A percentile compares a stretch with the other conserved stretches of the same genome.
Conservation (phyloP, 2,888 invertebrate species). For the Phymatocera aterrima region DNA sequence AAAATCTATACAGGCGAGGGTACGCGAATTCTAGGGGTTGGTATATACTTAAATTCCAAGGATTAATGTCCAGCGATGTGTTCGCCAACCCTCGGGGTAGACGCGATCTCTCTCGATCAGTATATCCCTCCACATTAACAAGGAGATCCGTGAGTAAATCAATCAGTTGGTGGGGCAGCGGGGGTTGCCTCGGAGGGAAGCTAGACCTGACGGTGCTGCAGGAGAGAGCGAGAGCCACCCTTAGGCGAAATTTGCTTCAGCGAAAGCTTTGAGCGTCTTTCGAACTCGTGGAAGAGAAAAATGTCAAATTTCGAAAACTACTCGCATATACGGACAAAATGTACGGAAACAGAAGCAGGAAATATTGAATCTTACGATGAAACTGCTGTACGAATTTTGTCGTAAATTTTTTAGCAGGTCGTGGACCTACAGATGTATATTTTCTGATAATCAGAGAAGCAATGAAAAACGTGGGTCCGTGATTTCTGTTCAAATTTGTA, state of each 20-base stretch:
- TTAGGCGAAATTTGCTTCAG: constrained; percentile 33
- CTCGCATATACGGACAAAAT: too few relatives aligned
- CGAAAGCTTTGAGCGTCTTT: constrained; percentile 3
- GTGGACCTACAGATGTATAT: too few relatives aligned
- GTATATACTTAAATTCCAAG: constrained; percentile 28
- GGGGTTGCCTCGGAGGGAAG: constrained; percentile 13
- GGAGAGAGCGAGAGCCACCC: constrained; percentile 4
- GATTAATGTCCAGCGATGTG: constrained; percentile 44
- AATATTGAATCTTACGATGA: too few relatives aligned
- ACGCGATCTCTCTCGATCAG: constrained; percentile 44
- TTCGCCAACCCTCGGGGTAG: constrained; percentile 30
- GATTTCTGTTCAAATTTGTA: too few relatives aligned
- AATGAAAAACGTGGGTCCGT: too few relatives aligned
- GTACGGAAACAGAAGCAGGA: too few relatives aligned
- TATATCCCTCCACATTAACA: constrained; percentile 44
- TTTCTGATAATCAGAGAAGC: too few relatives aligned
- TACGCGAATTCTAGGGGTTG: constrained; percentile 20
- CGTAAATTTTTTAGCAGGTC: too few relatives aligned
- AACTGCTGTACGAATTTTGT: too few relatives aligned
- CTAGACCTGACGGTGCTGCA: constrained; percentile 25
- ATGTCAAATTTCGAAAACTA: too few relatives aligned
- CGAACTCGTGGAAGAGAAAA: too few relatives aligned
- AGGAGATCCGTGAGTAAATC: constrained; percentile 46
- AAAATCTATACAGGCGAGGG: too few relatives aligned
- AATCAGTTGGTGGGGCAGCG: constrained; percentile 37